phyloP scores from a whole-genome alignment of 64 coral and sea anemone genomes.

The Anthopleura sola region DNA sequence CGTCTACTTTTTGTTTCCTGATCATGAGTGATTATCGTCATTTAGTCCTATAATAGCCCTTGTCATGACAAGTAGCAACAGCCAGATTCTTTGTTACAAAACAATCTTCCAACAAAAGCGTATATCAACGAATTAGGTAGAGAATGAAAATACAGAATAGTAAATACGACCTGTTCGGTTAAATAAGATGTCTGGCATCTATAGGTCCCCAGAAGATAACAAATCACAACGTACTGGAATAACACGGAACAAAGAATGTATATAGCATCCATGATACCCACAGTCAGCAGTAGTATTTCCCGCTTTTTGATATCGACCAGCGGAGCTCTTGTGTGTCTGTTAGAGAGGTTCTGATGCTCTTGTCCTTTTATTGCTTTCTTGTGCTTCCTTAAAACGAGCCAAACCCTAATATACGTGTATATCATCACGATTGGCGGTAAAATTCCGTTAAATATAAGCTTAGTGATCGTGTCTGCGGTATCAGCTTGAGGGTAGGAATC shows the following conservation, averaged over 20 bases:
- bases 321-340: not conserved
- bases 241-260: not conserved
- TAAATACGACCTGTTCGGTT: not conserved
- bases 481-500: not conserved
- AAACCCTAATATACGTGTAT: not conserved
- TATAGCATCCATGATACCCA: not conserved
- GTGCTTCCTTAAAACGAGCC: not conserved
- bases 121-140: constrained; percentile 2
- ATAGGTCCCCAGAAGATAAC: not conserved
- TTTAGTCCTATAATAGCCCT: no score
- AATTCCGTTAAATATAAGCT: not conserved
- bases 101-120: not conserved
- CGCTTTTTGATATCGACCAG: not conserved
- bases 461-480: not conserved
- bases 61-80: no score
- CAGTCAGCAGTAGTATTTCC: not conserved
- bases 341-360: no score
- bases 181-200: not conserved
- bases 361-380: not conserved
- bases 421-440: not conserved
- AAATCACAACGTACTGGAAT: not conserved
- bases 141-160: not conserved
- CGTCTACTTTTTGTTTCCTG: no score
- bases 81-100: not conserved
- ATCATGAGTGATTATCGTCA: no score